Conservation (phyloP, 2,797 vertebrate species). For the Ateles fusciceps region DNA sequence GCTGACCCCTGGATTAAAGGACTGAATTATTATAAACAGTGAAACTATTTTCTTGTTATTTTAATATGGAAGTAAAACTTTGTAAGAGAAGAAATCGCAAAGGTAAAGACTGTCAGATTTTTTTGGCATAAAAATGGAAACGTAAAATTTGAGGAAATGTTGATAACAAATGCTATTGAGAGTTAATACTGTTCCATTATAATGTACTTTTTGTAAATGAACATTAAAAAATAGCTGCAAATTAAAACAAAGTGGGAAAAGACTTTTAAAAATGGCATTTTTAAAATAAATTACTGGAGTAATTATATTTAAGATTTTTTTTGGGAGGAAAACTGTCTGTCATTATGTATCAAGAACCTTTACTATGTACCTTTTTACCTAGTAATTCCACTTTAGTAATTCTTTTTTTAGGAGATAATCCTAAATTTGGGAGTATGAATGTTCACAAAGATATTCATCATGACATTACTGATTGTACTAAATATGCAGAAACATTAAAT, state of each 20-base stretch:
- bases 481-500: constrained; percentile 15
- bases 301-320: constrained; percentile 37
- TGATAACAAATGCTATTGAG: constrained; percentile 34
- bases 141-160: constrained; percentile 7
- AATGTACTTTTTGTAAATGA: constrained; percentile 37
- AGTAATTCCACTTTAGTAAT: constrained; percentile 29
- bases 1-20: constrained; percentile 59
- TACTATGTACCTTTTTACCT: constrained; percentile 14
- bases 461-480: neutral
- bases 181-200: constrained; percentile 2
- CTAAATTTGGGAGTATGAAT: neutral
- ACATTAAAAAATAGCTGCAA: constrained; percentile 30
- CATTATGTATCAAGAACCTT: neutral
- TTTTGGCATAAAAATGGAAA: constrained; percentile 52
- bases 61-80: constrained; percentile 64
- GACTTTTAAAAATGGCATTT: constrained; percentile 44
- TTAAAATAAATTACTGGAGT: neutral
- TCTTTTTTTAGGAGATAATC: neutral
- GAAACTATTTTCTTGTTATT: constrained; percentile 57
- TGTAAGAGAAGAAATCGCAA: constrained; percentile 63
- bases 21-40: constrained; percentile 58
- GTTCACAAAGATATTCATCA: constrained; percentile 12
- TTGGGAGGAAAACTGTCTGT: neutral
- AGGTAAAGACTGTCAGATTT: constrained; percentile 55
- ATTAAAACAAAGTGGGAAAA: constrained; percentile 42